Percentiles rank a stretch among this genome's conserved stretches.
phyloP scores from a whole-genome alignment of 1,140 invertebrate species.

The Aradophagus sp. region DNA sequence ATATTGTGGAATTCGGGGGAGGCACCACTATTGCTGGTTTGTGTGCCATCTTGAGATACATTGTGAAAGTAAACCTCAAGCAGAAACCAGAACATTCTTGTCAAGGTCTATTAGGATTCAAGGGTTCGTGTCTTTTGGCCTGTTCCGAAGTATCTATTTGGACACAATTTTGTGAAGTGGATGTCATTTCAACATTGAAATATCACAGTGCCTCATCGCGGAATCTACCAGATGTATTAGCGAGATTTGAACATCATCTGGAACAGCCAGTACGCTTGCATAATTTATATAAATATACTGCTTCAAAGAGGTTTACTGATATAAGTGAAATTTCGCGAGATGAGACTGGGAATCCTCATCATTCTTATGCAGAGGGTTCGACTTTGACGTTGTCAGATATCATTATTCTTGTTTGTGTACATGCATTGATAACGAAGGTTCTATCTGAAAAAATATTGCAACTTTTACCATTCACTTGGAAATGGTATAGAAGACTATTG shows the following conservation, averaged over 20 bases:
- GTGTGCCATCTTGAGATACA: slow-evolving; percentile 81
- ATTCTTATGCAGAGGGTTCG: slow-evolving; percentile 89
- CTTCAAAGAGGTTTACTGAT: slow-evolving; percentile 73
- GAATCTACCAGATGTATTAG: slow-evolving; percentile 78
- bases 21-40: slow-evolving; percentile 81
- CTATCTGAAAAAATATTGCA: slow-evolving; percentile 71
- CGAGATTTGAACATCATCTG: slow-evolving; percentile 90
- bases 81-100: slow-evolving; percentile 65
- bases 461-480: slow-evolving; percentile 79
- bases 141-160: slow-evolving; percentile 90
- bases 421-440: slow-evolving; percentile 78
- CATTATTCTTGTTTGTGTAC: slow-evolving; percentile 83
- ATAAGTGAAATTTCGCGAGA: slow-evolving; percentile 48
- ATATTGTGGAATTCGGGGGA: slow-evolving; percentile 75
- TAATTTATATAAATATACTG: slow-evolving; percentile 87
- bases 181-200: slow-evolving; percentile 79
- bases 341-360: slow-evolving; percentile 68
- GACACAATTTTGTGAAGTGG: slow-evolving; percentile 94
- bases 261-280: slow-evolving; percentile 89
- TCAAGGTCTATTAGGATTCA: slow-evolving; percentile 82
- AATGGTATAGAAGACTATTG: slow-evolving; percentile 79
- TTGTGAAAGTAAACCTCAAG: slow-evolving; percentile 73
- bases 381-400: slow-evolving; percentile 89
- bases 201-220: slow-evolving; percentile 32
- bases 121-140: slow-evolving; percentile 84